phyloP scores from a whole-genome alignment of 2,797 vertebrate species.

The Gambelia wislizenii region DNA sequence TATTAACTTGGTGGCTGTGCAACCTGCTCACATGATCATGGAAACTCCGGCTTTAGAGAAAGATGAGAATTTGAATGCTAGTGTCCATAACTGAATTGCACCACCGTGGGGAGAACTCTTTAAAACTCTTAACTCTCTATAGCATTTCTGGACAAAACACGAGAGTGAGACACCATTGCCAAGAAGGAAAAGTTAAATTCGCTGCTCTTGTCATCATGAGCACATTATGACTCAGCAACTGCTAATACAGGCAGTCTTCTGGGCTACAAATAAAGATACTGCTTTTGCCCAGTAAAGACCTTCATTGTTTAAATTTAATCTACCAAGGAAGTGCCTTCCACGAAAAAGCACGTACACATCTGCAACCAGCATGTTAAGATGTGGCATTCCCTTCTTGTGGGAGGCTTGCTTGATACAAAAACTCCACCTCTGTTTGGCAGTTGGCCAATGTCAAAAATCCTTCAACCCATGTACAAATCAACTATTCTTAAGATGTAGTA shows the following conservation, averaged over 20 bases:
- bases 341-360: neutral
- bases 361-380: neutral
- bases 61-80: neutral
- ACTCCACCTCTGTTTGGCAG: neutral
- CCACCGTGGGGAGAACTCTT: neutral
- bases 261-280: neutral
- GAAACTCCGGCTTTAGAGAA: neutral
- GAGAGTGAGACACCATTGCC: neutral
- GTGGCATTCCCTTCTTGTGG: neutral
- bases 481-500: neutral
- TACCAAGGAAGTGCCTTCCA: neutral
- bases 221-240: neutral
- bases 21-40: neutral
- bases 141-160: neutral
- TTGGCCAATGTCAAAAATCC: neutral
- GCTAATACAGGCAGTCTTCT: neutral
- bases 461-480: neutral
- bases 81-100: neutral
- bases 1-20: neutral
- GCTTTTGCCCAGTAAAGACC: neutral
- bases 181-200: neutral
- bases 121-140: neutral
- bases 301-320: neutral
- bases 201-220: neutral
- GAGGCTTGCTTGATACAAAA: neutral